Conservation (phyloP, 2,888 invertebrate species). For the Drosophila lutescens region DNA sequence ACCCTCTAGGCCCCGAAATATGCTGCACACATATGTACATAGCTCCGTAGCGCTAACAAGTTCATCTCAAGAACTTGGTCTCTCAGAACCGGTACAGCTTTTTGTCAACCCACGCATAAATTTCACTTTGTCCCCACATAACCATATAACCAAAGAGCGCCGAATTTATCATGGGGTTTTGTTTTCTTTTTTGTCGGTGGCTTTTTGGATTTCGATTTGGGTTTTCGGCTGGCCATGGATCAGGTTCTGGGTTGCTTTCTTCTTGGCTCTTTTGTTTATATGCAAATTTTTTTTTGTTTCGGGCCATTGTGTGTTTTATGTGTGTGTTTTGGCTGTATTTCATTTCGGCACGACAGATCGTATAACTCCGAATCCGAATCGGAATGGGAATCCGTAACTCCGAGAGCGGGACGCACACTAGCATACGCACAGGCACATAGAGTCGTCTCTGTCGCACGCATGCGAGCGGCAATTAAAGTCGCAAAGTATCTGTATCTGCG, state of each 20-base stretch:
- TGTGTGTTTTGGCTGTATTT: conserved; percentile 56
- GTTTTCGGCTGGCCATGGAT: conserved; percentile 34
- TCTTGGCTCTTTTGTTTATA: conserved; percentile 69
- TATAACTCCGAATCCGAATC: conserved; percentile 37
- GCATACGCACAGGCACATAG: conserved; percentile 22
- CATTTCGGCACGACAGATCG: conserved; percentile 60
- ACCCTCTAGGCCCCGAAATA: not conserved
- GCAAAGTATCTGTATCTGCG: conserved; percentile 75
- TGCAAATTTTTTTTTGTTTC: conserved; percentile 69
- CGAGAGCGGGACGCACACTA: conserved; percentile 28
- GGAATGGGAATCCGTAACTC: conserved; percentile 22
- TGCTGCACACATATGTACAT: not conserved
- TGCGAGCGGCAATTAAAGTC: conserved; percentile 61
- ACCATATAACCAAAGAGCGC: not conserved
- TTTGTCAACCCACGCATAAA: conserved; percentile 79
- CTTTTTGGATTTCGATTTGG: conserved; percentile 11
- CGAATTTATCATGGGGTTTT: conserved; percentile 23
- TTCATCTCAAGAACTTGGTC: conserved; percentile 38
- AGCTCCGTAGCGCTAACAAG: conserved; percentile 16
- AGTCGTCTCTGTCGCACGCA: conserved; percentile 69
- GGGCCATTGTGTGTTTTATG: conserved; percentile 33
- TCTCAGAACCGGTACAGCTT: conserved; percentile 64
- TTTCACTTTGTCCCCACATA: conserved; percentile 70
- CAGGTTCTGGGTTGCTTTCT: conserved; percentile 50
- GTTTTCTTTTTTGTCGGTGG: conserved; percentile 27